These are phyloP conservation scores for Manduca sexta DNA, from an alignment of 1,140 invertebrate genomes.

Conservation along the genomic window DNA sequence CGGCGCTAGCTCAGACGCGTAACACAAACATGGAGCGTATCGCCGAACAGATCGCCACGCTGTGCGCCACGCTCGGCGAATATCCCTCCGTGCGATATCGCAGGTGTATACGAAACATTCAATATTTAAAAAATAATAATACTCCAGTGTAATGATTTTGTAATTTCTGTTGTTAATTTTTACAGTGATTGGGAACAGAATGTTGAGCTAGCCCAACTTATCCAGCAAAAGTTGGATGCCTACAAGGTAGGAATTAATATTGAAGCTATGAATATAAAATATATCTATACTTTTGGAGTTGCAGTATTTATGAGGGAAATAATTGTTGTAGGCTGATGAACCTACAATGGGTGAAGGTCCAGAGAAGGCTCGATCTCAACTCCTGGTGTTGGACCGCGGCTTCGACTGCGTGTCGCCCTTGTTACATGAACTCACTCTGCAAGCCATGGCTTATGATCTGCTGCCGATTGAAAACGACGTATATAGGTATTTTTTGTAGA, in stretches of 20 bases:
- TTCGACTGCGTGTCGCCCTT: slow-evolving; percentile 98
- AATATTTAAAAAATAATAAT: too few relatives aligned
- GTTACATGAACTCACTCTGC: slow-evolving; percentile 97
- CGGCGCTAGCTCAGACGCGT: slow-evolving; percentile 82
- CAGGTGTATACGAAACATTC: slow-evolving; percentile 78
- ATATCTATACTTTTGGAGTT: too few relatives aligned
- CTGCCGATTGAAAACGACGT: slow-evolving; percentile 99
- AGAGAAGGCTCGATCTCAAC: slow-evolving; percentile 94
- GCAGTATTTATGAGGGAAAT: too few relatives aligned
- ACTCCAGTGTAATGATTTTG: too few relatives aligned
- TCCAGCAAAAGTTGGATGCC: slow-evolving; percentile 98
- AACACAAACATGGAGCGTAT: slow-evolving; percentile 90
- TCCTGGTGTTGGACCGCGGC: slow-evolving; percentile 97
- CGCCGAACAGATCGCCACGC: slow-evolving; percentile 98
- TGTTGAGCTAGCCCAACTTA: slow-evolving; percentile 95
- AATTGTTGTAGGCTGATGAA: slow-evolving; percentile 82
- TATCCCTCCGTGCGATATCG: slow-evolving; percentile 98
- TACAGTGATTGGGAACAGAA: slow-evolving; percentile 93
- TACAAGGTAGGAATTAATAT: slow-evolving; percentile 93
- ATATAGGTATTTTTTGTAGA: slow-evolving; percentile 83
- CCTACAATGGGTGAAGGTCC: slow-evolving; percentile 99
- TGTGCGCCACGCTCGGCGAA: slow-evolving; percentile 98
- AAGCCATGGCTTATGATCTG: slow-evolving; percentile 99
- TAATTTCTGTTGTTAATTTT: too few relatives aligned
- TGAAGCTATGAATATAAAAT: neutral